phyloP scores from a whole-genome alignment of 1,140 invertebrate genomes.

The Melanaphis sacchari region DNA sequence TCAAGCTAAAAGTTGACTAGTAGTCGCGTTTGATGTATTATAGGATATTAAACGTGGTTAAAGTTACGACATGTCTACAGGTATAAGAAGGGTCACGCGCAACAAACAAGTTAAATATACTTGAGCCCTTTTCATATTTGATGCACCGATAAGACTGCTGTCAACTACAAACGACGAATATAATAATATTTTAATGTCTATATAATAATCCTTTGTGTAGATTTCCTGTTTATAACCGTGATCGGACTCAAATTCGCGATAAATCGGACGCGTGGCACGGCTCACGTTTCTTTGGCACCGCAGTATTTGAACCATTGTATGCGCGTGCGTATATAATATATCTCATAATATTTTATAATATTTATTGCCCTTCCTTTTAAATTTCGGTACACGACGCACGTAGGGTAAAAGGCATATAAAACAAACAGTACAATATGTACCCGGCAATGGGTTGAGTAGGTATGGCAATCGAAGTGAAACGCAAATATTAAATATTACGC shows the following conservation, averaged over 20 bases:
- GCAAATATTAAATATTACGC: background rate
- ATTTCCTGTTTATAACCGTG: background rate
- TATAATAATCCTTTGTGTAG: background rate
- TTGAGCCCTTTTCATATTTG: conserved; percentile 29
- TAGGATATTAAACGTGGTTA: background rate
- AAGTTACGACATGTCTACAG: background rate
- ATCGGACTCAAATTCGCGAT: background rate
- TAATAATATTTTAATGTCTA: background rate
- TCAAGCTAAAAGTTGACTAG: background rate
- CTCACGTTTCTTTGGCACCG: background rate
- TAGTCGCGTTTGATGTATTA: background rate
- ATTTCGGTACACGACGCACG: background rate
- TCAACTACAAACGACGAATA: background rate
- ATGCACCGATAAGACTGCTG: background rate
- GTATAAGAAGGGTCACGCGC: background rate
- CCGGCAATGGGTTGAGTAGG: background rate
- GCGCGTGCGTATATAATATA: no score
- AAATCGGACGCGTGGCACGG: background rate
- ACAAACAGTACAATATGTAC: background rate
- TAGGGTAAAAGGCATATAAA: background rate
- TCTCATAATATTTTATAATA: background rate
- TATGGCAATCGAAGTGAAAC: background rate
- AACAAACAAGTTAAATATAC: background rate
- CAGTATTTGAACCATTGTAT: background rate
- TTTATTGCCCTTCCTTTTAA: background rate